A percentile compares a stretch with the other conserved stretches of the same genome.
Evolutionary conservation across 2,888 invertebrate genomes (phyloP).

Genomic region (Anagyrus pseudococci): DNA sequence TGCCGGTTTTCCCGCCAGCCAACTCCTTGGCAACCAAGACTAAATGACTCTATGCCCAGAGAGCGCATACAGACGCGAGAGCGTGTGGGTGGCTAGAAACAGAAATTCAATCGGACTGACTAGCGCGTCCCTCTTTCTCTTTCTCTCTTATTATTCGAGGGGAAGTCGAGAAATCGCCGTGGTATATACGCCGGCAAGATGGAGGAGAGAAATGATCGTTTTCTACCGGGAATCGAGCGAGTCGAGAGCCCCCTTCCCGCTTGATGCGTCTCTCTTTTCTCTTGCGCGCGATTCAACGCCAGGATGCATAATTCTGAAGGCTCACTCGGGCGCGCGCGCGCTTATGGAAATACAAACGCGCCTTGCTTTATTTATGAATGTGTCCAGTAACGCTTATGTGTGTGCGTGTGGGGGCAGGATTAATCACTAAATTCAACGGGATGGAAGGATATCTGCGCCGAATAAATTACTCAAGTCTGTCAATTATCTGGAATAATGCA

Average conservation of each 20-base stretch:
- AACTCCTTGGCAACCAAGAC: neutral
- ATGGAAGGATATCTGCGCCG: neutral
- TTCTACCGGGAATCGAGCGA: neutral
- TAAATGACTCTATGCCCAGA: conserved; percentile 5
- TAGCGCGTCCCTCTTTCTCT: too few relatives aligned
- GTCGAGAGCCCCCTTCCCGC: too few relatives aligned
- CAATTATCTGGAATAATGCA: neutral
- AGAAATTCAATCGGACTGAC: conserved; percentile 16
- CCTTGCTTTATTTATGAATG: neutral
- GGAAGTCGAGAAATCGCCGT: neutral
- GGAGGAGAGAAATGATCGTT: neutral
- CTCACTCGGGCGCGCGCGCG: neutral
- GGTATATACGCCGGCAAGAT: neutral
- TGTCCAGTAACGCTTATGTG: neutral
- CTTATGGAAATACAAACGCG: neutral
- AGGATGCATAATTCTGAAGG: neutral
- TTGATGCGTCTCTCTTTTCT: too few relatives aligned
- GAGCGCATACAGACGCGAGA: neutral
- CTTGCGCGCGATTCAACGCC: neutral
- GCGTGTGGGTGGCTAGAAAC: neutral
- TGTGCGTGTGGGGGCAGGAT: too few relatives aligned
- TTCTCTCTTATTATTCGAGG: conserved; percentile 16
- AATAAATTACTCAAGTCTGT: neutral
- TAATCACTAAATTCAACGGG: neutral
- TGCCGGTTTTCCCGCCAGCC: conserved; percentile 19